Percentiles rank a stretch among this genome's conserved stretches.
These are phyloP conservation scores for Acipenser ruthenus DNA, from an alignment of 2,797 vertebrate genomes.

Conservation along the genomic window DNA sequence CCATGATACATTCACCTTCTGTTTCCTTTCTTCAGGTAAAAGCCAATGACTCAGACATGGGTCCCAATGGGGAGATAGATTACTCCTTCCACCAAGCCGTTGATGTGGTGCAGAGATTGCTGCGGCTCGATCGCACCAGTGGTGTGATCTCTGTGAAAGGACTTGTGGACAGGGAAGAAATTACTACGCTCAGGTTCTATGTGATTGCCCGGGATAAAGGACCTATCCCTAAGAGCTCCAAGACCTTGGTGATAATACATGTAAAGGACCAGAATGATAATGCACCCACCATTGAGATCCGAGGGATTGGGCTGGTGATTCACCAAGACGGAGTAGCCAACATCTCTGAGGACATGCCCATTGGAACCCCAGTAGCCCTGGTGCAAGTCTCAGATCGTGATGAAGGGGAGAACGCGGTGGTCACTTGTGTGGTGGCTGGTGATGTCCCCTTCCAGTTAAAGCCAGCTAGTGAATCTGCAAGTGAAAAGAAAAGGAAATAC, in stretches of 20 bases:
- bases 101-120: constrained; percentile 73
- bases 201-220: constrained; percentile 87
- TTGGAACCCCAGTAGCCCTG: constrained; percentile 85
- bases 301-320: constrained; percentile 86
- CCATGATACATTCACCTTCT: not conserved
- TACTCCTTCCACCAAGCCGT: constrained; percentile 85
- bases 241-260: constrained; percentile 74
- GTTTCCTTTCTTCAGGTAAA: constrained; percentile 61
- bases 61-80: constrained; percentile 82
- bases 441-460: constrained; percentile 90
- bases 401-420: constrained; percentile 89
- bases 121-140: constrained; percentile 77
- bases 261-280: constrained; percentile 93
- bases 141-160: constrained; percentile 88
- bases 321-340: constrained; percentile 89
- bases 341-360: constrained; percentile 89
- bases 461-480: constrained; percentile 81
- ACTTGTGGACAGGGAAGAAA: constrained; percentile 82
- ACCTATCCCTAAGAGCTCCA: constrained; percentile 79
- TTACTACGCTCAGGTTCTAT: constrained; percentile 78
- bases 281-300: constrained; percentile 82
- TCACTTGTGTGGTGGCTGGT: constrained; percentile 90
- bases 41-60: constrained; percentile 87
- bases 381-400: constrained; percentile 92
- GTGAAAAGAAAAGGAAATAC: constrained; percentile 90